Evolutionary conservation across 2,797 vertebrate species (phyloP).

Genomic region (Tenualosa ilisha): DNA sequence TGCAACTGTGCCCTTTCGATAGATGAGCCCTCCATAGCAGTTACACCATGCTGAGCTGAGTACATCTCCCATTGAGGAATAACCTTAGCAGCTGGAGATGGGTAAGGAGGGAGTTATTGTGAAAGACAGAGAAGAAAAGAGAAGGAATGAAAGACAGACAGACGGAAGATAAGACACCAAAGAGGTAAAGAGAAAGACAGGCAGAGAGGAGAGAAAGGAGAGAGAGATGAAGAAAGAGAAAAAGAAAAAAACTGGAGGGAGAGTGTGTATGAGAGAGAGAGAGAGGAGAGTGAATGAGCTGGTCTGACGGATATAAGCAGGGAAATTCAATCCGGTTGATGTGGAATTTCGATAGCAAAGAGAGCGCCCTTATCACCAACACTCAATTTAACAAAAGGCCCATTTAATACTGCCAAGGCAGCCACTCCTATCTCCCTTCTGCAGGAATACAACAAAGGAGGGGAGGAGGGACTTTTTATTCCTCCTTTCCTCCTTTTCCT

Average conservation of each 20-base stretch:
- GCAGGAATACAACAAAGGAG: conserved; percentile 74
- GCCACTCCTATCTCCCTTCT: conserved; percentile 73
- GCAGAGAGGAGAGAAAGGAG: conserved; percentile 23
- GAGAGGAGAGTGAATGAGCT: conserved; percentile 66
- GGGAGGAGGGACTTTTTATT: conserved; percentile 29
- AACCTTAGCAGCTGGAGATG: conserved; percentile 7
- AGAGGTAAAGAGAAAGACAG: conserved; percentile 21
- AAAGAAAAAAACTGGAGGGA: conserved; percentile 34
- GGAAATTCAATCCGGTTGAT: conserved; percentile 91
- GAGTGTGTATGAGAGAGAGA: conserved; percentile 4
- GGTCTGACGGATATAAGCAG: conserved; percentile 80
- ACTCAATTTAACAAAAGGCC: conserved; percentile 82
- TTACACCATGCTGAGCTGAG: background rate
- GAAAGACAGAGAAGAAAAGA: background rate
- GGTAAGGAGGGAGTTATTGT: background rate
- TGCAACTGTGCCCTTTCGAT: background rate
- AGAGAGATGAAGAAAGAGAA: conserved; percentile 4
- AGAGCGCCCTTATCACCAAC: conserved; percentile 83
- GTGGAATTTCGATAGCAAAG: conserved; percentile 81
- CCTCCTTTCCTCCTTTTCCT: conserved; percentile 48
- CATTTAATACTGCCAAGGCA: conserved; percentile 83
- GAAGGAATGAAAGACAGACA: background rate
- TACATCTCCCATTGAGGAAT: background rate
- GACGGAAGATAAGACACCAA: background rate
- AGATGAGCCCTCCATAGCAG: background rate